Percentiles rank a stretch among this genome's conserved stretches.
Conservation (phyloP, 2,113 vertebrate species). For the Notarius quadriscutis region DNA sequence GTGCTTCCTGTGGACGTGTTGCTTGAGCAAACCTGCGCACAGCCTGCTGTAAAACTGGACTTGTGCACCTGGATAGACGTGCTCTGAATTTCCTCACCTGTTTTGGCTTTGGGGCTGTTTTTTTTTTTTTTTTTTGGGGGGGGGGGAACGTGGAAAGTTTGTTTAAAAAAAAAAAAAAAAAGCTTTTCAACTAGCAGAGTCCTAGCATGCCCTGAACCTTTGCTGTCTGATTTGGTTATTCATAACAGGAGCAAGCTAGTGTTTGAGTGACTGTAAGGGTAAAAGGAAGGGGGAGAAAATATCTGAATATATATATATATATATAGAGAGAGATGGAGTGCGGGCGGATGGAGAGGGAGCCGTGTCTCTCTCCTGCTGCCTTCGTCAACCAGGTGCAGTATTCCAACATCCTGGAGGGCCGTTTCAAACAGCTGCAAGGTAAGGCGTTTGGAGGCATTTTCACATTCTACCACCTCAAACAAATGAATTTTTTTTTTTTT, state of each 20-base stretch:
- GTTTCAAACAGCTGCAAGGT: conserved; percentile 95
- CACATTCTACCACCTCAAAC: background rate
- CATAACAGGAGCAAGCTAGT: background rate
- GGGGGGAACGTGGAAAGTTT: background rate
- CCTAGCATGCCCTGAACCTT: conserved; percentile 13
- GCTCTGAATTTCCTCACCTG: background rate
- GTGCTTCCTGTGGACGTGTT: conserved; percentile 17
- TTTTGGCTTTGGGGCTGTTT: background rate
- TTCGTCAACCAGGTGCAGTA: conserved; percentile 88
- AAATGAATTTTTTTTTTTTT: too few species aligned
- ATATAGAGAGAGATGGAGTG: conserved; percentile 65
- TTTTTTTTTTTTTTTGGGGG: background rate
- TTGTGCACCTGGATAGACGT: background rate
- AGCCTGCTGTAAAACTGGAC: background rate
- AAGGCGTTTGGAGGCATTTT: conserved; percentile 59
- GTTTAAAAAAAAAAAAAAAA: background rate
- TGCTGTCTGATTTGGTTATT: background rate
- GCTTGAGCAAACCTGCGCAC: background rate
- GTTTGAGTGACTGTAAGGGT: background rate
- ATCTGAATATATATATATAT: background rate
- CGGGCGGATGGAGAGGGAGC: conserved; percentile 66
- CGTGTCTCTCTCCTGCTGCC: conserved; percentile 83
- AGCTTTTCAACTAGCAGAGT: background rate
- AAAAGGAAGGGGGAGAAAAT: background rate
- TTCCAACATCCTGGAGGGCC: conserved; percentile 86